These are phyloP conservation scores for Euborellia annulipes DNA, from an alignment of 1,140 invertebrate genomes.

Conservation along the genomic window DNA sequence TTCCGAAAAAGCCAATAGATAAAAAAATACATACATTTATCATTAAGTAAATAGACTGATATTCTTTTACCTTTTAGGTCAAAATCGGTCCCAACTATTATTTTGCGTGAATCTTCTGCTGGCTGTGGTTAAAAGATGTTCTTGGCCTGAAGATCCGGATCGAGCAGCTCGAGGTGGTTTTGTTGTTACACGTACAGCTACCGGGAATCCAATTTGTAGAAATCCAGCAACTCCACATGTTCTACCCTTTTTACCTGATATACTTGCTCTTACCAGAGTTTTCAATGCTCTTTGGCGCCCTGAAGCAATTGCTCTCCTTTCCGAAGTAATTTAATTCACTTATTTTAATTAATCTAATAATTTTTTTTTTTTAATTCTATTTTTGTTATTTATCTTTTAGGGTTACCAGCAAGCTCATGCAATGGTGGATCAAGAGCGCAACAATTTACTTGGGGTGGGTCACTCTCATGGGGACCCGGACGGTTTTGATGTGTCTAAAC, in stretches of 20 bases:
- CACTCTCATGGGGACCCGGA: conserved; percentile 16
- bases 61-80: conserved; percentile 11
- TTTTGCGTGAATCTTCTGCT: conserved; percentile 58
- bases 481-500: conserved; percentile 29
- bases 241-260: conserved; percentile 55
- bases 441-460: conserved; percentile 41
- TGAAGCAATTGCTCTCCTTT: conserved; percentile 39
- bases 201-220: conserved; percentile 59
- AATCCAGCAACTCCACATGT: conserved; percentile 74
- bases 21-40: too few species aligned
- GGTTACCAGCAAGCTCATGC: conserved; percentile 51
- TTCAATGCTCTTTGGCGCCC: conserved; percentile 67
- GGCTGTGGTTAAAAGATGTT: conserved; percentile 70
- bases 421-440: conserved; percentile 52
- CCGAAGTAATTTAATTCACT: conserved; percentile 28
- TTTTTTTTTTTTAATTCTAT: conserved; percentile 8
- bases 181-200: conserved; percentile 49
- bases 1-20: too few species aligned
- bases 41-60: too few species aligned
- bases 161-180: conserved; percentile 65
- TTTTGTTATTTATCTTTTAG: conserved; percentile 19
- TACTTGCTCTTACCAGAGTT: conserved; percentile 54
- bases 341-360: not conserved
- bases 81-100: conserved; percentile 37
- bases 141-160: conserved; percentile 66